phyloP scores from a whole-genome alignment of 2,797 vertebrate genomes.

The Coranthus polyacanthus region DNA sequence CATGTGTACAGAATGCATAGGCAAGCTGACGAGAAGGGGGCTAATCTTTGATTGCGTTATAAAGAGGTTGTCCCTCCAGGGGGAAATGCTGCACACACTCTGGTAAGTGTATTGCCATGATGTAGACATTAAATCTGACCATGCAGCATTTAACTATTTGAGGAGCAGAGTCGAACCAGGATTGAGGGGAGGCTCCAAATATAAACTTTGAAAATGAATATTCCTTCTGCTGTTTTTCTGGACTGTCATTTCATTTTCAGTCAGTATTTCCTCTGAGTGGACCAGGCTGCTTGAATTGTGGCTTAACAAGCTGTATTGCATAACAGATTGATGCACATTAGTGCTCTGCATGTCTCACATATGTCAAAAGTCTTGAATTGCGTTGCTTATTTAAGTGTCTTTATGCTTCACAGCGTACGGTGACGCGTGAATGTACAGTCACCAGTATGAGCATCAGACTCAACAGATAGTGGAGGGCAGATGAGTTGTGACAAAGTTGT shows the following conservation, averaged over 20 bases:
- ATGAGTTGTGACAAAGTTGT: slow-evolving; percentile 74
- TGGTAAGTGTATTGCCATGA: slow-evolving; percentile 71
- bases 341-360: slow-evolving; percentile 20
- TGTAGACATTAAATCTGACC: slow-evolving; percentile 79
- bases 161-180: slow-evolving; percentile 50
- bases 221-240: slow-evolving; percentile 2
- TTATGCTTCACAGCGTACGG: too few relatives aligned
- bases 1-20: slow-evolving; percentile 46
- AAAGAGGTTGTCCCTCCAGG: slow-evolving; percentile 55
- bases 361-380: slow-evolving; percentile 10
- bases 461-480: slow-evolving; percentile 64
- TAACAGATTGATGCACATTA: slow-evolving; percentile 4
- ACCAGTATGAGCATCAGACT: slow-evolving; percentile 45
- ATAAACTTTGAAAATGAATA: slow-evolving; percentile 55
- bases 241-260: slow-evolving; percentile 25
- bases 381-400: slow-evolving; percentile 26
- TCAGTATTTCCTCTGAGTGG: slow-evolving; percentile 17
- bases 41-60: slow-evolving; percentile 65
- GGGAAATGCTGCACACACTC: slow-evolving; percentile 65
- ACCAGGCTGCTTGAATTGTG: slow-evolving; percentile 26
- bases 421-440: slow-evolving; percentile 18
- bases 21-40: slow-evolving; percentile 30
- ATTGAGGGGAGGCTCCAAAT: slow-evolving; percentile 35
- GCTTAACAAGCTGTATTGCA: slow-evolving; percentile 35
- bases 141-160: slow-evolving; percentile 81